Conservation (phyloP, 2,888 invertebrate genomes). For the Caenorhabditis sp. region DNA sequence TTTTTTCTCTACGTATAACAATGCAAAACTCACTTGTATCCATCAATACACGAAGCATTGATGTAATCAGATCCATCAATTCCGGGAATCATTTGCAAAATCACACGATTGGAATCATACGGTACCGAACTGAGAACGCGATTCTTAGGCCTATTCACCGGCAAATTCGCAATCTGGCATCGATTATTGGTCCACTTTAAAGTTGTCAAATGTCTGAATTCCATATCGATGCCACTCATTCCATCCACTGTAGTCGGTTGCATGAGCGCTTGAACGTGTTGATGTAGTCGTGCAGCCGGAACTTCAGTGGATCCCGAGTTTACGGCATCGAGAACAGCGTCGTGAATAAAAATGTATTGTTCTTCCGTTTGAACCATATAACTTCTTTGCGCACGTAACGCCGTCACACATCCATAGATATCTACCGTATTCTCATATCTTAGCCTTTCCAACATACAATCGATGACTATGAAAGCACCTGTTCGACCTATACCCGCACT, state of each 20-base stretch:
- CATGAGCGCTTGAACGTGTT: conserved; percentile 92
- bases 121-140: conserved; percentile 96
- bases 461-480: conserved; percentile 97
- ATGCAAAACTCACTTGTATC: conserved; percentile 56
- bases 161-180: conserved; percentile 92
- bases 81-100: conserved; percentile 45
- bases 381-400: conserved; percentile 93
- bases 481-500: conserved; percentile 87
- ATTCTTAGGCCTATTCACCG: conserved; percentile 97
- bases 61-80: conserved; percentile 86
- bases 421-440: conserved; percentile 97
- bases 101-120: conserved; percentile 83
- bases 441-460: conserved; percentile 96
- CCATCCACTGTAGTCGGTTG: conserved; percentile 81
- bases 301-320: conserved; percentile 91
- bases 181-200: conserved; percentile 91
- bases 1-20: too few relatives aligned
- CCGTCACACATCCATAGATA: conserved; percentile 98
- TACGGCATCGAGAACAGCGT: conserved; percentile 93
- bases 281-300: conserved; percentile 89
- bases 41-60: conserved; percentile 97
- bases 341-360: conserved; percentile 97
- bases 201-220: conserved; percentile 82
- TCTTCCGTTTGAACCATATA: conserved; percentile 88
- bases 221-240: conserved; percentile 48